A percentile compares a stretch with the other conserved stretches of the same genome.
Conservation (phyloP, 2,797 vertebrate species). For the Moxostoma hubbsi region DNA sequence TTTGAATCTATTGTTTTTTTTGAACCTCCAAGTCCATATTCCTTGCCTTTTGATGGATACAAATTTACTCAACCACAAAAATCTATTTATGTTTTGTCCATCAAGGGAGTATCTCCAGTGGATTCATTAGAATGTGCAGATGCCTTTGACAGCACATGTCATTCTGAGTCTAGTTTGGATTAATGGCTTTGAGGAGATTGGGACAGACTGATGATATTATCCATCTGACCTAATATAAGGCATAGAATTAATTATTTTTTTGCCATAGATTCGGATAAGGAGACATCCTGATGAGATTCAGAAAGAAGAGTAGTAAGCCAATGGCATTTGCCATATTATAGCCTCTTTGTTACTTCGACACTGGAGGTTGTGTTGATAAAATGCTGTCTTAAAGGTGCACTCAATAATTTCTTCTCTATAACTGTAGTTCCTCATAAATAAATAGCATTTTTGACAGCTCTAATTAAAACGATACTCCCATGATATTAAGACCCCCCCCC, state of each 20-base stretch:
- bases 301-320: slow-evolving; percentile 14
- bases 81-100: background rate
- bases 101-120: background rate
- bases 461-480: background rate
- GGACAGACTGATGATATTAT: slow-evolving; percentile 48
- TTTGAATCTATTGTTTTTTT: background rate
- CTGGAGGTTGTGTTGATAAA: background rate
- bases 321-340: background rate
- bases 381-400: background rate
- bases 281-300: slow-evolving; percentile 21
- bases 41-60: background rate
- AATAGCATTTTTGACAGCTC: background rate
- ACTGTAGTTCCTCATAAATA: background rate
- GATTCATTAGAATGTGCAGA: slow-evolving; percentile 23
- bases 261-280: slow-evolving; percentile 34
- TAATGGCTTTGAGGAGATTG: slow-evolving; percentile 33
- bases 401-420: background rate
- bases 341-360: background rate
- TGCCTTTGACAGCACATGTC: slow-evolving; percentile 16
- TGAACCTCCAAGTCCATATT: background rate
- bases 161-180: slow-evolving; percentile 25
- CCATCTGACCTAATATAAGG: slow-evolving; percentile 65
- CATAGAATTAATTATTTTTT: slow-evolving; percentile 63
- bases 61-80: background rate
- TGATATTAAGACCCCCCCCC: background rate